Evolutionary conservation across 2,888 invertebrate genomes (phyloP).

Genomic region (Dastarcus helophoroides): DNA sequence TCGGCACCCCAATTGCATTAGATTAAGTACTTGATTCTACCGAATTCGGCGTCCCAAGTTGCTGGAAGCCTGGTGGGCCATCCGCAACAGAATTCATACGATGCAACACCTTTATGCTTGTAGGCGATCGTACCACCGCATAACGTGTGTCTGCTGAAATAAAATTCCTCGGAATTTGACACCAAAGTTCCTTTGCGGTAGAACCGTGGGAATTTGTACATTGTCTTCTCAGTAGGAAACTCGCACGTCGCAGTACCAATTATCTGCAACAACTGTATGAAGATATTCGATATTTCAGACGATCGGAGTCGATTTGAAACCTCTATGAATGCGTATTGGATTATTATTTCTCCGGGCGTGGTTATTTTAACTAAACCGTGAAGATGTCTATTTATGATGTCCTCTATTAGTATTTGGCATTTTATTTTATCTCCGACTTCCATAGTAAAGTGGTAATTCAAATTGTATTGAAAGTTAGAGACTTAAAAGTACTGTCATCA

Average conservation of each 20-base stretch:
- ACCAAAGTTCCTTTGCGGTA: conserved; percentile 13
- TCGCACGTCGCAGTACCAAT: conserved; percentile 18
- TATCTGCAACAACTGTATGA: conserved; percentile 12
- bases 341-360: conserved; percentile 5
- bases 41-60: conserved; percentile 21
- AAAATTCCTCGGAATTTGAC: conserved; percentile 19
- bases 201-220: conserved; percentile 11
- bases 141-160: conserved; percentile 19
- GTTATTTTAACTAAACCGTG: conserved; percentile 8
- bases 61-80: conserved; percentile 20
- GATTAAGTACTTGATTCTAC: conserved; percentile 17
- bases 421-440: too few relatives aligned
- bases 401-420: conserved; percentile 6
- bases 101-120: conserved; percentile 11
- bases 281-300: conserved; percentile 2
- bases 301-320: conserved; percentile 11
- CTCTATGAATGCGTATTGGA: conserved; percentile 17
- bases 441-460: too few relatives aligned
- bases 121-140: conserved; percentile 16
- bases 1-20: neutral
- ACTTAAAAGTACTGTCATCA: too few relatives aligned
- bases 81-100: conserved; percentile 17
- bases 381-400: conserved; percentile 6
- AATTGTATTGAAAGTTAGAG: too few relatives aligned
- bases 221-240: conserved; percentile 13